Evolutionary conservation across 1,140 invertebrate species (phyloP).

Genomic region (Pseudomyrmex dendroicus): DNA sequence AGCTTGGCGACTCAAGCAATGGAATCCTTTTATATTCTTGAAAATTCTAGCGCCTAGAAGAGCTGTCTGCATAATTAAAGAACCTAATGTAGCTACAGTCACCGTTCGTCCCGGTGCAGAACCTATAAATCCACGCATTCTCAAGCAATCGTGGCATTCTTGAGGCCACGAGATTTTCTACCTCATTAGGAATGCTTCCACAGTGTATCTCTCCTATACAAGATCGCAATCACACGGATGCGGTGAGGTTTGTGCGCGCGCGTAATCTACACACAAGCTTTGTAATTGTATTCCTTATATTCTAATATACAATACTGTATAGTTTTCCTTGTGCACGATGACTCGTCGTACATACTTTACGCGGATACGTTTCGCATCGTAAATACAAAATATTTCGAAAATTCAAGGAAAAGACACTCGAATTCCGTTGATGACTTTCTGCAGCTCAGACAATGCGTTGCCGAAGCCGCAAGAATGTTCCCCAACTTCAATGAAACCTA

Average conservation of each 20-base stretch:
- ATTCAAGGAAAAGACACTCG: background rate
- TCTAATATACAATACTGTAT: slow-evolving; percentile 16
- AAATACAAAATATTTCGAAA: background rate
- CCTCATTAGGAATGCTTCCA: background rate
- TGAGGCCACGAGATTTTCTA: background rate
- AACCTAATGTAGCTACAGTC: slow-evolving; percentile 29
- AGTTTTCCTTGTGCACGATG: background rate
- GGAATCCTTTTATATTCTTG: slow-evolving; percentile 22
- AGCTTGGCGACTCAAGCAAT: slow-evolving; percentile 2
- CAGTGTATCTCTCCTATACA: background rate
- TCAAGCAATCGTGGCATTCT: slow-evolving; percentile 7
- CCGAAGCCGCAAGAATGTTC: slow-evolving; percentile 71
- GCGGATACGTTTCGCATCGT: background rate
- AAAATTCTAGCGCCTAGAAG: slow-evolving; percentile 33
- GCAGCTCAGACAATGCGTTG: slow-evolving; percentile 75
- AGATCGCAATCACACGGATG: background rate
- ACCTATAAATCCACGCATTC: slow-evolving; percentile 65
- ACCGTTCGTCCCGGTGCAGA: slow-evolving; percentile 66
- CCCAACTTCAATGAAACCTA: slow-evolving; percentile 60
- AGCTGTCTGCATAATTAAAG: slow-evolving; percentile 66
- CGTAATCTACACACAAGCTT: background rate
- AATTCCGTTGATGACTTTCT: slow-evolving; percentile 22
- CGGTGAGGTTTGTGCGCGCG: background rate
- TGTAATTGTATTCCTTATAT: slow-evolving; percentile 20
- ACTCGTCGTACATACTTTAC: background rate